Evolutionary conservation across 2,888 invertebrate genomes (phyloP).

Genomic region (Corythucha ciliata): DNA sequence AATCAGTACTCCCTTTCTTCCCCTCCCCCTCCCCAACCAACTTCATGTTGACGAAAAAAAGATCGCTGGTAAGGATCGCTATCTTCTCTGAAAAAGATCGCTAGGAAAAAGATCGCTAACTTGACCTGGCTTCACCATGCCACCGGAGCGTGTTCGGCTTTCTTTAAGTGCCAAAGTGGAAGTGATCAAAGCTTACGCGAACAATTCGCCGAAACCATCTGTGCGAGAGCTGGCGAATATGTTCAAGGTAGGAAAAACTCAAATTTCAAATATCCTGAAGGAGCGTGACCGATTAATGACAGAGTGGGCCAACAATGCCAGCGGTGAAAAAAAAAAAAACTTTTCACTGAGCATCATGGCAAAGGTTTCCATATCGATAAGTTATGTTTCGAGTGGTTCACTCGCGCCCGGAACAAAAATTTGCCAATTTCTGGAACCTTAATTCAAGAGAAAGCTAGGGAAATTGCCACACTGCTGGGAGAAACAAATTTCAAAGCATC

Average conservation of each 20-base stretch:
- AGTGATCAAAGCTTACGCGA: no score
- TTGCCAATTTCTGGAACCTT: conserved; percentile 13
- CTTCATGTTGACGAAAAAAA: no score
- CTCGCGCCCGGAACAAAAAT: background rate
- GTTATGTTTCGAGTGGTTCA: background rate
- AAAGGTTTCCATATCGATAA: background rate
- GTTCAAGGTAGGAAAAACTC: conserved; percentile 2
- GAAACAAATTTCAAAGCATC: background rate
- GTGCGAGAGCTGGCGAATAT: conserved; percentile 1
- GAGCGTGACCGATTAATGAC: background rate
- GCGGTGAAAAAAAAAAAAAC: background rate
- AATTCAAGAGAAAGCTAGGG: conserved; percentile 3
- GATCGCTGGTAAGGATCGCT: no score
- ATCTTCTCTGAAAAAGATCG: no score
- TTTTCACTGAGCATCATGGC: background rate
- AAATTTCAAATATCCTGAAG: background rate
- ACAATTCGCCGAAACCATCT: no score
- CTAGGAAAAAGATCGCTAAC: no score
- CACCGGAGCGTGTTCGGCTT: no score
- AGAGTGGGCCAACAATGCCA: background rate
- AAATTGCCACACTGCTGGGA: background rate
- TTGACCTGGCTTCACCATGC: no score
- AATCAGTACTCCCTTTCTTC: no score
- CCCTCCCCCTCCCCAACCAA: no score
- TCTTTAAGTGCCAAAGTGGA: no score